Evolutionary conservation across 1,140 invertebrate genomes (phyloP).

Genomic region (Drosophila novamexicana): DNA sequence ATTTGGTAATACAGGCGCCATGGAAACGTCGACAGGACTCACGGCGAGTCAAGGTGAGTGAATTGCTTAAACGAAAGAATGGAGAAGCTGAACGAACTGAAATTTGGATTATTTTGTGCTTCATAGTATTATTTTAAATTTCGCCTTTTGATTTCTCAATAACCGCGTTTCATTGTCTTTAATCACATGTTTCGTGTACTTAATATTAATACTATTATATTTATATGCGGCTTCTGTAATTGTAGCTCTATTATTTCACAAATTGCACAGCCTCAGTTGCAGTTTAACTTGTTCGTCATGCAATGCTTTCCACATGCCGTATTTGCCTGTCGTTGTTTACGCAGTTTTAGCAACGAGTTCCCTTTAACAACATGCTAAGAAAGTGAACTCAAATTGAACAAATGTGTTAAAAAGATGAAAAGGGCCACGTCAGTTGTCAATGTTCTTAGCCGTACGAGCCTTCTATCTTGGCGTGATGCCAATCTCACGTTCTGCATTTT

Average conservation of each 20-base stretch:
- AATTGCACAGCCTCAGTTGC: slow-evolving; percentile 14
- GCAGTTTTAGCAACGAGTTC: too few species aligned
- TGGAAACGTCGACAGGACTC: slow-evolving; percentile 92
- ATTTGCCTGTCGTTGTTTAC: neutral
- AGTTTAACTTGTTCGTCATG: slow-evolving; percentile 9
- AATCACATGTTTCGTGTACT: slow-evolving; percentile 1
- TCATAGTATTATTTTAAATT: neutral
- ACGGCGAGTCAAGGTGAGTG: slow-evolving; percentile 89
- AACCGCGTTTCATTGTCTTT: neutral
- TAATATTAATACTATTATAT: neutral
- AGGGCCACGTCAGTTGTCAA: too few species aligned
- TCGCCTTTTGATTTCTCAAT: slow-evolving; percentile 1
- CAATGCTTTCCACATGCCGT: slow-evolving; percentile 1
- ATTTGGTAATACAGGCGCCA: slow-evolving; percentile 93
- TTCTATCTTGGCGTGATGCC: too few species aligned
- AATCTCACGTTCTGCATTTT: too few species aligned
- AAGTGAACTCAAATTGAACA: too few species aligned
- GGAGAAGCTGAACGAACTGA: neutral
- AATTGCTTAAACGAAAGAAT: neutral
- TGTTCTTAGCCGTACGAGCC: too few species aligned
- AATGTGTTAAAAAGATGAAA: too few species aligned
- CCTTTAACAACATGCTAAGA: too few species aligned
- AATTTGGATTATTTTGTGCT: neutral
- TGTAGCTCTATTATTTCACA: slow-evolving; percentile 1
- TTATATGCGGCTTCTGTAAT: neutral